These are phyloP conservation scores for Pangasius sanitwongsei DNA, from an alignment of 2,797 vertebrate genomes.

Conservation along the genomic window DNA sequence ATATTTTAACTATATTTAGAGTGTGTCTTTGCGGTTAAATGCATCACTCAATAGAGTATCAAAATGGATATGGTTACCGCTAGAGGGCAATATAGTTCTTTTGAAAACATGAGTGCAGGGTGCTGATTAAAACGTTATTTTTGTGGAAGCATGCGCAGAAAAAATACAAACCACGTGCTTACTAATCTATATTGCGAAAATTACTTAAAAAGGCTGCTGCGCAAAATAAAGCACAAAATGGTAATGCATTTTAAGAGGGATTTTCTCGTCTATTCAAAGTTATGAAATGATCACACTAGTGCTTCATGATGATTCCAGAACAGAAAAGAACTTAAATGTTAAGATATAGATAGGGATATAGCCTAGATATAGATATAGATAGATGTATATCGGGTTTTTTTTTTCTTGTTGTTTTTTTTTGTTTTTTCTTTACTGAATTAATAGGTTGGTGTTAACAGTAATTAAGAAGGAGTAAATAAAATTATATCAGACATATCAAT, in stretches of 20 bases:
- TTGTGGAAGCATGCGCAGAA: not conserved
- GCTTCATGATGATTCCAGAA: not conserved
- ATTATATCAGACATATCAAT: not conserved
- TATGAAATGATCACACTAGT: not conserved
- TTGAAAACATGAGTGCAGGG: conserved; percentile 25
- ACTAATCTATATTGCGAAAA: not conserved
- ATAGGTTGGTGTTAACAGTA: not conserved
- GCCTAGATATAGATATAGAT: not conserved
- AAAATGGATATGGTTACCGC: conserved; percentile 57
- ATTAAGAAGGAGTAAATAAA: not conserved
- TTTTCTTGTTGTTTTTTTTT: not conserved
- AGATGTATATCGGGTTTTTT: not conserved
- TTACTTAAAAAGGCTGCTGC: not conserved
- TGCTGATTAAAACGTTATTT: not conserved
- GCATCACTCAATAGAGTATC: not conserved
- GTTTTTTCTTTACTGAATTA: not conserved
- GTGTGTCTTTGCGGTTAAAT: not conserved
- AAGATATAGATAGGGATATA: not conserved
- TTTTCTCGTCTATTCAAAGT: not conserved
- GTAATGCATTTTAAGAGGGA: not conserved
- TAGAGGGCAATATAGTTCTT: conserved; percentile 78
- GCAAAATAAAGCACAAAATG: not conserved
- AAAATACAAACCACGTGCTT: conserved; percentile 13
- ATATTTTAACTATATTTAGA: not conserved
- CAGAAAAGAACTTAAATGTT: not conserved